Percentiles rank a stretch among this genome's conserved stretches.
Evolutionary conservation across 2,888 invertebrate genomes (phyloP).

Genomic region (Athalia cordata): DNA sequence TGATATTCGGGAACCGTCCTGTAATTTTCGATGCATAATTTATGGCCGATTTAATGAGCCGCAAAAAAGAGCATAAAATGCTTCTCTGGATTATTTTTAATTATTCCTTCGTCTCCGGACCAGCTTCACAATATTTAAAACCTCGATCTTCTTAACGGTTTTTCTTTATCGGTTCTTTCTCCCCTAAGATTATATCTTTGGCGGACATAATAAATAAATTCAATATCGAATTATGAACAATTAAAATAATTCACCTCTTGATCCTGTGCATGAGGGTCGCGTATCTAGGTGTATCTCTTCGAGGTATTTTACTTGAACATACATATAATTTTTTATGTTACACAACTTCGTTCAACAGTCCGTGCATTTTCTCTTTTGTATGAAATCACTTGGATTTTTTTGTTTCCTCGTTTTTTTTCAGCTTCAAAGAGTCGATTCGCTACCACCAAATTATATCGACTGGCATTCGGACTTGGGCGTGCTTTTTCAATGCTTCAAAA

Average conservation of each 20-base stretch:
- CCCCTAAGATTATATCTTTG: too few species aligned
- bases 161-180: too few species aligned
- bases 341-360: neutral
- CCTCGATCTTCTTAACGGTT: neutral
- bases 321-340: neutral
- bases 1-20: conserved; percentile 63
- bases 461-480: conserved; percentile 48
- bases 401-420: conserved; percentile 52
- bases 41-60: conserved; percentile 73
- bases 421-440: conserved; percentile 16
- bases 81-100: conserved; percentile 71
- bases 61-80: conserved; percentile 68
- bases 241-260: too few species aligned
- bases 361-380: neutral
- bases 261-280: too few species aligned
- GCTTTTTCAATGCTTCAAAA: conserved; percentile 68
- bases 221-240: too few species aligned
- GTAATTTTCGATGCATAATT: conserved; percentile 74
- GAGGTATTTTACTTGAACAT: too few species aligned
- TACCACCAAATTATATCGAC: conserved; percentile 9
- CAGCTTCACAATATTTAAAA: conserved; percentile 32
- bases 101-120: conserved; percentile 60
- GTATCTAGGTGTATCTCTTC: too few species aligned
- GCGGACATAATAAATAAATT: too few species aligned
- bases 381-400: too few species aligned